A percentile compares a stretch with the other conserved stretches of the same genome.
Conservation (phyloP, 2,113 vertebrate genomes). For the Glareola pratincola region DNA sequence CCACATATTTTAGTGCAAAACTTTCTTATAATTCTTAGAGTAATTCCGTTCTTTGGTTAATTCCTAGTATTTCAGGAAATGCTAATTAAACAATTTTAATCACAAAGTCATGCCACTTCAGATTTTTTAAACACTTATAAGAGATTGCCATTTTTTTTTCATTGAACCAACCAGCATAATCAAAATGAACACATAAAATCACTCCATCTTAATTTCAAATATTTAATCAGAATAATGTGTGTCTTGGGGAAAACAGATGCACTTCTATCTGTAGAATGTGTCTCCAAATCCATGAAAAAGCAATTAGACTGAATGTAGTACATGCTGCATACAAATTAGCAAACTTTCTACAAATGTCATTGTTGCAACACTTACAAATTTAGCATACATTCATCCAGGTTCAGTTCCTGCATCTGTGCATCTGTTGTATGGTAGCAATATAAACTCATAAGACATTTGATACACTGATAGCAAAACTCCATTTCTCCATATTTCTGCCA, state of each 20-base stretch:
- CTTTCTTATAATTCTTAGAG: background rate
- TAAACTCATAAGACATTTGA: slow-evolving; percentile 5
- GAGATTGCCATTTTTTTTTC: background rate
- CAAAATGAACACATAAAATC: background rate
- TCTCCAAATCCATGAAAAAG: background rate
- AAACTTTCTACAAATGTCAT: background rate
- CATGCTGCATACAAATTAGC: background rate
- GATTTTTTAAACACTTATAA: background rate
- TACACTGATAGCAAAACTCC: background rate
- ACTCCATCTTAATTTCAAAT: slow-evolving; percentile 44
- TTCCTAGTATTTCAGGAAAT: slow-evolving; percentile 2
- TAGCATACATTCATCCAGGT: background rate
- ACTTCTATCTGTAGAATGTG: background rate
- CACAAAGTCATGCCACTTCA: background rate
- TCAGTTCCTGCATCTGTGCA: background rate
- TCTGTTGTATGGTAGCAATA: background rate
- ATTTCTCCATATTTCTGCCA: slow-evolving; percentile 7
- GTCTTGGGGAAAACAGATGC: background rate
- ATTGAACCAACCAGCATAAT: background rate
- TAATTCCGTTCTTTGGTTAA: background rate
- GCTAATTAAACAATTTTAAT: slow-evolving; percentile 45
- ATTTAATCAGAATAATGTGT: slow-evolving; percentile 54
- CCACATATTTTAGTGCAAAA: background rate
- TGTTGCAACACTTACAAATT: background rate
- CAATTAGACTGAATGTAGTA: background rate